Base-by-base conservation (phyloP, 2,797 vertebrate species). In the Scolopax rusticola region DNA sequence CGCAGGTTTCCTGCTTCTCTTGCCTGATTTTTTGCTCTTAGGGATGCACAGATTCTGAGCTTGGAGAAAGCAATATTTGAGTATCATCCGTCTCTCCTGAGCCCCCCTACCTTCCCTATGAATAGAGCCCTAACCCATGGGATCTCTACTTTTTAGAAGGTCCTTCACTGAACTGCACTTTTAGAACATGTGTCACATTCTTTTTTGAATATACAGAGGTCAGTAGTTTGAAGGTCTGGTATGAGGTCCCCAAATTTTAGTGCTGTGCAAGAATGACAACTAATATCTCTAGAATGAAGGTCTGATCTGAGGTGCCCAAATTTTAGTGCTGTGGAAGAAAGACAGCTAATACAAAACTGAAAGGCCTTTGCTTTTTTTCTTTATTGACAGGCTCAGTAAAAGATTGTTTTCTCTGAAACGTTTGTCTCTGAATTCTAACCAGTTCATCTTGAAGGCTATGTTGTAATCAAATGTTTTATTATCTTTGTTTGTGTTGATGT, bases 401-500 rank as follows among this genome's bases (percentile, higher is more conserved):
- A 48, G 59, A 84, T 81, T 79, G 69, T 92, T 87, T 87, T 84
- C 82, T 84, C 79, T 94, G 91, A 96, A 95, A 54, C 60, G 20
- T 79, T 40, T 95, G 80, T 76, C 79, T 71, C 89, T 94, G 87
- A 87, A 91, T 94, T 36, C 13, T 74, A 88, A 86, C 38, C 56
- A 75, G 80, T 89, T 84, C 47, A 57, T 95, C 73, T 80, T 76
- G 43, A 90, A 91, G 59, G 68, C 70, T 70, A 36, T 54, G 69
- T 92, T 95, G 75, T 78, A 97, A 97, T 89, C 48, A 89, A 84
- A 92, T 71, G 24, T 93, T 97, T 96, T 92, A 93, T 95, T 93
- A 81, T 94, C 48, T 95, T 81, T 94, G 38, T 78, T 89, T 94
- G 79, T 95, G 89, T 67, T 89, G 69, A 71, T 95, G 60, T 77